phyloP scores from a whole-genome alignment of 2,797 vertebrate genomes.

The Graptemys geographica region DNA sequence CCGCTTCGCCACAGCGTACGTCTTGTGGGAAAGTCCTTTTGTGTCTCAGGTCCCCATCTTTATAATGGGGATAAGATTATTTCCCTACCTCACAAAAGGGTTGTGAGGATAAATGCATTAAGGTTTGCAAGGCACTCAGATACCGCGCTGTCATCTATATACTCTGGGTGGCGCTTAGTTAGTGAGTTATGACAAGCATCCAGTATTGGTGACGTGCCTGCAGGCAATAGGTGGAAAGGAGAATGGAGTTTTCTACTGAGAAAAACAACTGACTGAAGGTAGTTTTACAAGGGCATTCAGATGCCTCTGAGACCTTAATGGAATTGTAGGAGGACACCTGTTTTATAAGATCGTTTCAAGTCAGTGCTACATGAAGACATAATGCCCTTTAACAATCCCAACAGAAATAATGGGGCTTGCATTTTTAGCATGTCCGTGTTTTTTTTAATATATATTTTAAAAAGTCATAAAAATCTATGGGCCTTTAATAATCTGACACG shows the following conservation, averaged over 20 bases:
- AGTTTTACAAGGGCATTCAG: background rate
- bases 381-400: background rate
- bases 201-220: background rate
- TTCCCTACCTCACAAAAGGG: background rate
- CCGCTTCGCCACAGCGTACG: background rate
- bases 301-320: background rate
- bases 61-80: background rate
- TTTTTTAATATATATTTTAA: background rate
- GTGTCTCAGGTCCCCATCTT: background rate
- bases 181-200: background rate
- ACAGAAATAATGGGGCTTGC: background rate
- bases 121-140: background rate
- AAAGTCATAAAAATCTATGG: background rate
- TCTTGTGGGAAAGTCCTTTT: background rate
- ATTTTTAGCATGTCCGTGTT: background rate
- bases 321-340: background rate
- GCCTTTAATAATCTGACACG: constrained; percentile 16
- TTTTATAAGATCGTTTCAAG: background rate
- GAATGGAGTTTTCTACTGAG: background rate
- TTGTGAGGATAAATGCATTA: background rate
- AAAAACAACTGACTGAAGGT: background rate
- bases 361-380: background rate
- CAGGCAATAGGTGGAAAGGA: background rate
- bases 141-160: background rate
- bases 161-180: background rate